phyloP scores from a whole-genome alignment of 2,113 vertebrate genomes.

The Apodemus speciosus region DNA sequence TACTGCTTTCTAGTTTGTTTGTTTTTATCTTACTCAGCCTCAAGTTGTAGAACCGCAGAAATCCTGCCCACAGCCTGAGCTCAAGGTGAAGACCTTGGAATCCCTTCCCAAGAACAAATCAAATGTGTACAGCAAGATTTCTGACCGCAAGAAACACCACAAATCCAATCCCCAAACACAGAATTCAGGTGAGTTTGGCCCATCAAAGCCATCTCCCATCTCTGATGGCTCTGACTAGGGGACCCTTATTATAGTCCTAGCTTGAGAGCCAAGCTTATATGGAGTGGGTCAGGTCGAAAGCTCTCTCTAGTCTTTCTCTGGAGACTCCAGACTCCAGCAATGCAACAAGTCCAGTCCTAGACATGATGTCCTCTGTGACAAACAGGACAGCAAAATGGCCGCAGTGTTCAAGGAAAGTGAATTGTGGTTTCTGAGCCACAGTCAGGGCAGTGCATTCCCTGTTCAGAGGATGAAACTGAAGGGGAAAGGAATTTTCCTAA shows the following conservation, averaged over 20 bases:
- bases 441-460: background rate
- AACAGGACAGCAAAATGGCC: background rate
- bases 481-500: background rate
- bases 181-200: slow-evolving; percentile 27
- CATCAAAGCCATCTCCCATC: background rate
- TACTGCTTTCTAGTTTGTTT: slow-evolving; percentile 32
- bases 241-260: background rate
- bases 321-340: background rate
- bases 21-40: slow-evolving; percentile 26
- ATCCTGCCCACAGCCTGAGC: background rate
- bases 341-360: background rate
- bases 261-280: background rate
- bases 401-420: background rate
- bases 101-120: background rate
- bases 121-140: background rate
- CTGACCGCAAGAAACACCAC: background rate
- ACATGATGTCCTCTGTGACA: background rate
- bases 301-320: background rate
- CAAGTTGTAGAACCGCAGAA: background rate
- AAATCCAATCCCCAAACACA: background rate
- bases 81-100: background rate
- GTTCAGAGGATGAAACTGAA: background rate
- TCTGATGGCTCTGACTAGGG: background rate
- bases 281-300: background rate
- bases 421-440: background rate